Percentiles rank a stretch among this genome's conserved stretches.
These are phyloP conservation scores for Indicator indicator DNA, from an alignment of 2,113 vertebrate genomes.

Conservation along the genomic window DNA sequence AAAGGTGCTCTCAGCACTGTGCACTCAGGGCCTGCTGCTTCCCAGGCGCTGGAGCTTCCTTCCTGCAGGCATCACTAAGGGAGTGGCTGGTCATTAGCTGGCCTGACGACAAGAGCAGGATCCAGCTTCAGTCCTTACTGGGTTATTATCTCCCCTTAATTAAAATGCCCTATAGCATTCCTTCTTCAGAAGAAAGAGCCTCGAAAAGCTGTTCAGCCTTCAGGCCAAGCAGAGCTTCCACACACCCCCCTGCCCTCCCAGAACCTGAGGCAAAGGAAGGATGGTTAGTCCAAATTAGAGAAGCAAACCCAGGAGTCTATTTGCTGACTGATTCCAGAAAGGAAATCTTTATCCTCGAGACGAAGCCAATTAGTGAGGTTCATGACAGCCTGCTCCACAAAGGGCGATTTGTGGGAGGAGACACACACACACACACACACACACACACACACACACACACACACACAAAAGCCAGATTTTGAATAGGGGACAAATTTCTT, in stretches of 20 bases:
- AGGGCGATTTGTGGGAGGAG: conserved; percentile 9
- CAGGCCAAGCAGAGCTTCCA: not conserved
- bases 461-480: not conserved
- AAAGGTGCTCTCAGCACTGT: not conserved
- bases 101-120: not conserved
- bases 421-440: too few relatives aligned
- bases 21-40: not conserved
- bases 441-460: too few relatives aligned
- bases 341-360: not conserved
- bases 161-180: not conserved
- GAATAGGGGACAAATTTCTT: not conserved
- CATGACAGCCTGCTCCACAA: not conserved
- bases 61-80: not conserved
- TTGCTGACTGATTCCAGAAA: not conserved
- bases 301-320: not conserved
- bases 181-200: not conserved
- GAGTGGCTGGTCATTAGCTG: not conserved
- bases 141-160: conserved; percentile 22
- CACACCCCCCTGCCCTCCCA: too few relatives aligned
- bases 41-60: not conserved
- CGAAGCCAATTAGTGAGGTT: not conserved
- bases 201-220: not conserved
- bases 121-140: not conserved
- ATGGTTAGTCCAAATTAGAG: not conserved
- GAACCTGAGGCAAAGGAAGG: not conserved